Base-by-base conservation (phyloP, 2,888 invertebrate genomes). In the Neria commutata region DNA sequence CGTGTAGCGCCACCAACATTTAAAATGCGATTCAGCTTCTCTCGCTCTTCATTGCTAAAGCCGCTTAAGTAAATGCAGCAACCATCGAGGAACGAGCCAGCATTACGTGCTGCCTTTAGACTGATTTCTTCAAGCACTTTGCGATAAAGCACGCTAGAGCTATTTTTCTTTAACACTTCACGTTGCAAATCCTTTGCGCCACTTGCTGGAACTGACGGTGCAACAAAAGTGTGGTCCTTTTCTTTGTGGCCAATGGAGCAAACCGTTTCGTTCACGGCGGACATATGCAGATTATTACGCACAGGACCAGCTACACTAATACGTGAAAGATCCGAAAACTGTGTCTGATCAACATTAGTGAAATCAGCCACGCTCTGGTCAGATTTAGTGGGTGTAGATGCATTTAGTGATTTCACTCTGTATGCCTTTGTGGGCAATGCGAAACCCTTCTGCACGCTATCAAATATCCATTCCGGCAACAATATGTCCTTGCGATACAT, bases 31-130 rank as follows among this genome's bases (percentile, higher is more conserved):
- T 86, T 85, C 3, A 92, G 71, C 77, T 89, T 91, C 63, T 91
- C 91, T 14, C 86, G 81, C 59, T 88, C 86, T 37, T 83, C 84
- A 0, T 81, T 62, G n/a, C 81, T 80, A 73, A 91, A 90, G 5
- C 91, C 92, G 65, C 86, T 85, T 33, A 91, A 73, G 71, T 87
- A 91, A 42, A 92, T 84, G 81, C 90, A 91, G 76, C 94, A 95
- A 50, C 95, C 95, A 83, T 96, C 95, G 56, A 96, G 86, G 76
- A 94, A 94, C 60, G 88, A 84, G 29, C 93, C 94, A 62, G 89
- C 89, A 75, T 86, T 86, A 75, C 89, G 90, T 1, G 89, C 88
- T 58, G 85, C 83, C 56, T 86, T 86, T 65, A 91, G 83, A 68
- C 90, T 88, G 42, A 90, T 82, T 55, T 81, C 77, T 42, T 70